Evolutionary conservation across 1,140 invertebrate genomes (phyloP), one percentile per base, ranked within the genome.

Genomic region (Cyclargus thomasi): DNA sequence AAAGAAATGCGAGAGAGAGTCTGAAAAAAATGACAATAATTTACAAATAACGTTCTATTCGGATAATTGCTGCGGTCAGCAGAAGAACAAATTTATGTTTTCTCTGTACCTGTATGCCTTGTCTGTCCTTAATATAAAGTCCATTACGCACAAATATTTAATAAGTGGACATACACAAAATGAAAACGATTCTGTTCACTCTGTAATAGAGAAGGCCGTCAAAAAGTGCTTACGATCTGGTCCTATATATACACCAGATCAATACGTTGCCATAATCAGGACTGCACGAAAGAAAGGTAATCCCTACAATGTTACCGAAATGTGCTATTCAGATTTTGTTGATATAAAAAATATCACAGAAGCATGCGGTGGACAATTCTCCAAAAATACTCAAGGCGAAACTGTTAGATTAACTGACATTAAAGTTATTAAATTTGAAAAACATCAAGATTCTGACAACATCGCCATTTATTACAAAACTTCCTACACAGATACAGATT

Each of bases 211-310:
- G 16, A 69, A 65, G 10, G 39, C 36, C 22, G 23, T 66, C 22
- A 66, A 55, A 59, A 55, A 35, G 53, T 22, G 47, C 17, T 55
- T 55, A n/a, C 68, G n/a, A n/a, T n/a, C n/a, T n/a, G n/a, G n/a
- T n/a, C n/a, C n/a, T n/a, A n/a, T n/a, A n/a, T n/a, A n/a, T n/a
- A n/a, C n/a, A n/a, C n/a, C n/a, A n/a, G n/a, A n/a, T n/a, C n/a
- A 70, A 63, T 70, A 70, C 8, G 64, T 70, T 8, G n/a, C 64
- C 23, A 63, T 70, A 66, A 70, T 70, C 35, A 70, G 64, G 36
- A 55, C 64, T 55, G 68, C 64, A 39, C 21, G 47, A 65, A 70
- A 70, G 47, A 66, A 67, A 66, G 68, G 68, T 17, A 69, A 53
- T 53, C 63, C 63, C 10, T 65, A 65, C 55, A 62, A 69, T 65